phyloP scores from a whole-genome alignment of 2,113 vertebrate genomes.

The Syrrhaptes paradoxus region DNA sequence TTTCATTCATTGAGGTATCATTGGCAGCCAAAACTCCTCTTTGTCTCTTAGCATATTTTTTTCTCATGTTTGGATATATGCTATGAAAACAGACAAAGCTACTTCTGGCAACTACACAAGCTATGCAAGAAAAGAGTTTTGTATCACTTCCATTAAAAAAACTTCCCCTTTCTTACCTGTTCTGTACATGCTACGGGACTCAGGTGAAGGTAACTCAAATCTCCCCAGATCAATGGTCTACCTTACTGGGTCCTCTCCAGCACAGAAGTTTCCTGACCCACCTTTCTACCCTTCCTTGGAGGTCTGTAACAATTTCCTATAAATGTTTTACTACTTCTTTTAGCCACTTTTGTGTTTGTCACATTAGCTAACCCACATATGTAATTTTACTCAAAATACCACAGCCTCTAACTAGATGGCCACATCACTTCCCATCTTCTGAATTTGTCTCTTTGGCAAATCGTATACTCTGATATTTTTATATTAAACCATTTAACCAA shows the following conservation, averaged over 20 bases:
- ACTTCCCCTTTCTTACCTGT: neutral
- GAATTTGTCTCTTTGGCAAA: conserved; percentile 3
- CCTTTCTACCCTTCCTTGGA: conserved; percentile 32
- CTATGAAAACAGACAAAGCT: neutral
- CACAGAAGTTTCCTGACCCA: neutral
- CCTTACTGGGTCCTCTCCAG: neutral
- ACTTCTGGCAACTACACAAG: neutral
- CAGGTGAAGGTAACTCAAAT: neutral
- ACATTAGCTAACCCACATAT: neutral
- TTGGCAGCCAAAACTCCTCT: neutral
- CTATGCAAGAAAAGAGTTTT: neutral
- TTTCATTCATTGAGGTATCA: neutral
- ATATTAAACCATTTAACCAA: neutral
- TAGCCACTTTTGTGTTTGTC: neutral
- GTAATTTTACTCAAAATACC: conserved; percentile 36
- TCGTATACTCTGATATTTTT: neutral
- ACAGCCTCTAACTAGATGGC: neutral
- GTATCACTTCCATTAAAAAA: neutral
- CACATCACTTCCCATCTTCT: neutral
- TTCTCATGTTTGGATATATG: neutral
- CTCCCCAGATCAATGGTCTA: neutral
- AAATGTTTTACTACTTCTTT: conserved; percentile 28
- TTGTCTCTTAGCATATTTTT: neutral
- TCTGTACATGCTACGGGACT: accelerated
- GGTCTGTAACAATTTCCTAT: conserved; percentile 21